A percentile compares a stretch with the other conserved stretches of the same genome.
These are phyloP conservation scores for Falco naumanni DNA, from an alignment of 2,797 vertebrate species.

Conservation along the genomic window DNA sequence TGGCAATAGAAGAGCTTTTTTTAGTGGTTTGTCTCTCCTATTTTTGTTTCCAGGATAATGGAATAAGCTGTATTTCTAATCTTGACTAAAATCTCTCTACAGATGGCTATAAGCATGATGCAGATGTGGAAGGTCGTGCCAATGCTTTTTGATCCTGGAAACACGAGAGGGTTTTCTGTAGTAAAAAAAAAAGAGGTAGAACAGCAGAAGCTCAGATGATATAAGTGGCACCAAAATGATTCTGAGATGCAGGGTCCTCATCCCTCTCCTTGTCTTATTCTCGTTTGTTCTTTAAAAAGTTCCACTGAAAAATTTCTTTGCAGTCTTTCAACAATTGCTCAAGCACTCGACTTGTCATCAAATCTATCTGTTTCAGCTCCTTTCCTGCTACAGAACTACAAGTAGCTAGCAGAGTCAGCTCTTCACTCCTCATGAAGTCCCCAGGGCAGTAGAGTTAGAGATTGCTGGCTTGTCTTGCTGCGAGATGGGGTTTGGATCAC, in stretches of 20 bases:
- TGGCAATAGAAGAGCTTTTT: neutral
- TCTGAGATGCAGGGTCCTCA: neutral
- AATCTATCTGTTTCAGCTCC: neutral
- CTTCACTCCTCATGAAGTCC: neutral
- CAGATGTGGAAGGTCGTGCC: neutral
- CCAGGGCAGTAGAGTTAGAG: neutral
- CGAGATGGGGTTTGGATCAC: neutral
- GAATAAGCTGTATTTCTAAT: constrained; percentile 35
- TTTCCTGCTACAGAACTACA: neutral
- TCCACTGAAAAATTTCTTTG: neutral
- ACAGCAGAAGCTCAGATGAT: neutral
- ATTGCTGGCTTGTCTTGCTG: neutral
- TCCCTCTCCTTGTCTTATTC: neutral
- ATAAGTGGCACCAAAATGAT: neutral
- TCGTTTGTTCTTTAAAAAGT: neutral
- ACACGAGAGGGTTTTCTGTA: neutral
- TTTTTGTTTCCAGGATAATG: constrained; percentile 22
- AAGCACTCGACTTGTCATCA: neutral
- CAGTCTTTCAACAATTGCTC: neutral
- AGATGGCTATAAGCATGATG: constrained; percentile 1
- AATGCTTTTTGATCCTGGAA: neutral
- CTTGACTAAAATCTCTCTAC: constrained; percentile 30
- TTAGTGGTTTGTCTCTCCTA: neutral
- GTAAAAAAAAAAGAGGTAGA: neutral
- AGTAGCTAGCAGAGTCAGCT: neutral